Base-by-base conservation (phyloP, 2,797 vertebrate species). In the Argentina silus region DNA sequence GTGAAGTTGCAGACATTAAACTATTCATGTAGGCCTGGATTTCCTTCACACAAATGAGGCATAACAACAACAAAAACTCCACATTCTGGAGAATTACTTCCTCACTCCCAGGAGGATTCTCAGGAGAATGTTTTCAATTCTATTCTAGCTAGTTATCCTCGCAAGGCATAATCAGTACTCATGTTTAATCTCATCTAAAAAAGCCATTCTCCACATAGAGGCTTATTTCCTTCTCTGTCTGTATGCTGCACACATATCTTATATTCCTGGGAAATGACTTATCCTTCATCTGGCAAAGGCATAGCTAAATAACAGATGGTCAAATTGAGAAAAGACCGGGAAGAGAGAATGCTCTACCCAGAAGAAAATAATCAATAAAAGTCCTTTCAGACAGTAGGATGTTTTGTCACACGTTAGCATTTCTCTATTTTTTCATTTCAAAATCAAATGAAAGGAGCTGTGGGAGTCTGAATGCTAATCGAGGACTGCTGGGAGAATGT, bases 331-430 rank as follows among this genome's bases (percentile, higher is more conserved):
- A 68, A 84, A 78, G 78, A 85, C 77, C 44, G 17, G 55, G 81
- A 85, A 75, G 77, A 83, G 74, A 77, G 81, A 69, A 67, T 55
- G 47, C 7, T 36, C 42, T 51, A 14, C 44, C 2, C 42, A 27
- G 51, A 53, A 82, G 75, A 65, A 63, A 63, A 77, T 87, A 88
- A 92, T 94, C 91, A 73, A 92, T 93, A 93, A 36, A 36, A 92
- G 87, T 92, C 83, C 92, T 92, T 93, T 91, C 84, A 77, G 86
- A 88, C 78, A 82, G 78, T 65, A 67, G 74, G 83, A 77, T 80
- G 62, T 79, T 75, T 59, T 68, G 82, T 89, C 87, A 81, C 86
- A 81, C 78, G 50, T 86, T 51, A 57, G 73, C 73, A 73, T 65
- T 6, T 68, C 72, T 50, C 23, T 7, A 17, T 50, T 70, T 27